Conservation (phyloP, 2,888 invertebrate genomes). For the Carterocephalus palaemon region DNA sequence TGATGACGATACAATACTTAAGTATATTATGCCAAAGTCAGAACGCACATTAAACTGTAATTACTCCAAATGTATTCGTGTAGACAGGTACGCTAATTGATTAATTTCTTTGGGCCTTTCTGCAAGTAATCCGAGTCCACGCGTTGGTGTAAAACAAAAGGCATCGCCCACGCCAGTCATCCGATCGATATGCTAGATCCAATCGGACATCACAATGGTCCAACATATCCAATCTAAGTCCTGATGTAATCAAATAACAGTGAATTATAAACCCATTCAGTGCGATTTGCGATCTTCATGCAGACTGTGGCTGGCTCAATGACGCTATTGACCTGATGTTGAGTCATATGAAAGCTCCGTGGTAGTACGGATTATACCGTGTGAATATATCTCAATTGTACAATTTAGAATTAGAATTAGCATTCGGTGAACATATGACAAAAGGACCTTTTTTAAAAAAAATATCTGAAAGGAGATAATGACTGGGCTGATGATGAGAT, state of each 20-base stretch:
- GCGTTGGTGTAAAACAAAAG: background rate
- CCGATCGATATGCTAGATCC: slow-evolving; percentile 8
- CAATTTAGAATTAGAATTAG: background rate
- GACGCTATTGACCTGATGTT: slow-evolving; percentile 31
- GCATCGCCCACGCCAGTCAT: slow-evolving; percentile 12
- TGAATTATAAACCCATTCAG: slow-evolving; percentile 22
- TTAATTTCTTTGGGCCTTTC: too few relatives aligned
- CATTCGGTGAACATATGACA: background rate
- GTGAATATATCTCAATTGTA: slow-evolving; percentile 1
- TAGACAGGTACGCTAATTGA: too few relatives aligned
- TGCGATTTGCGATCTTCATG: slow-evolving; percentile 6
- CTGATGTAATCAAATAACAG: slow-evolving; percentile 9
- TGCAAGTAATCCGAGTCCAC: slow-evolving; percentile 1
- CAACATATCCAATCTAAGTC: slow-evolving; percentile 10
- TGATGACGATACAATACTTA: too few relatives aligned
- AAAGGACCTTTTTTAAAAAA: too few relatives aligned
- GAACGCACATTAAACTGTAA: too few relatives aligned
- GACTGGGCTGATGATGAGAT: too few relatives aligned
- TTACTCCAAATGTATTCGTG: too few relatives aligned
- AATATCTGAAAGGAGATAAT: too few relatives aligned
- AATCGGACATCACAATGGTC: too few relatives aligned
- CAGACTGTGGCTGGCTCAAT: slow-evolving; percentile 28
- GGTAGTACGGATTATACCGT: slow-evolving; percentile 20
- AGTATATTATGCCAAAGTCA: too few relatives aligned
- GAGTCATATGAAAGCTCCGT: slow-evolving; percentile 44